Evolutionary conservation across 2,888 invertebrate genomes (phyloP), one percentile per base, ranked within the genome.

Genomic region (Cryptus armator): DNA sequence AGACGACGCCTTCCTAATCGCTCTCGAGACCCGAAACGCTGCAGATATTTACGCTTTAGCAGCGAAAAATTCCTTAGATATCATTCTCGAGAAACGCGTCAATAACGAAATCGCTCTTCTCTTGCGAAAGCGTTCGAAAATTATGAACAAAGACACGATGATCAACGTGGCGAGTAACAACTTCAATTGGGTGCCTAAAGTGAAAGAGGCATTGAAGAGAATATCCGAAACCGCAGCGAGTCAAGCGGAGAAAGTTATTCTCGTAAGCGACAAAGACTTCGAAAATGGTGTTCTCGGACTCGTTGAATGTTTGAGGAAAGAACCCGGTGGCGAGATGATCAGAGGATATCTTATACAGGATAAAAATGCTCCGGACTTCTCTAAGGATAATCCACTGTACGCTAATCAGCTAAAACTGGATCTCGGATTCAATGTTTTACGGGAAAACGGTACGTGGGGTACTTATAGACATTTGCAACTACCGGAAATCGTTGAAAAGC

Each of bases 271-370:
- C 1, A 80, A 70, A 59, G 74, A 80, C 24, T 87, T 87, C 29
- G 83, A 87, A 14, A 87, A 46, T 32, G 99, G 99, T 14, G 94
- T 99, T 0, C 92, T 98, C 29, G 99, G 99, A n/a, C 94, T 99
- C 77, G 96, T 97, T 0, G 98, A 98, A 90, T 99, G 99, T 93
- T 93, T 99, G 37, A 95, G 97, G 82, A 96, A 95, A 89, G 98
- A 99, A 91, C 96, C 96, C 3, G 97, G 97, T 87, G 92, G 93
- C 5, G 92, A 95, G 87, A 92, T 95, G 1, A 94, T 96, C 0
- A 94, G 95, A 78, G 96, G 96, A 77, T 92, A 97, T 5, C 95
- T 97, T 56, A 95, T 97, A 78, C 91, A 93, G 85, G 94, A 95
- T 68, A 91, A 94, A 0, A 94, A 94, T 1, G 96, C 96, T 0